These are phyloP conservation scores for Enteromius radiatus DNA, from an alignment of 2,797 vertebrate genomes.

Conservation along the genomic window DNA sequence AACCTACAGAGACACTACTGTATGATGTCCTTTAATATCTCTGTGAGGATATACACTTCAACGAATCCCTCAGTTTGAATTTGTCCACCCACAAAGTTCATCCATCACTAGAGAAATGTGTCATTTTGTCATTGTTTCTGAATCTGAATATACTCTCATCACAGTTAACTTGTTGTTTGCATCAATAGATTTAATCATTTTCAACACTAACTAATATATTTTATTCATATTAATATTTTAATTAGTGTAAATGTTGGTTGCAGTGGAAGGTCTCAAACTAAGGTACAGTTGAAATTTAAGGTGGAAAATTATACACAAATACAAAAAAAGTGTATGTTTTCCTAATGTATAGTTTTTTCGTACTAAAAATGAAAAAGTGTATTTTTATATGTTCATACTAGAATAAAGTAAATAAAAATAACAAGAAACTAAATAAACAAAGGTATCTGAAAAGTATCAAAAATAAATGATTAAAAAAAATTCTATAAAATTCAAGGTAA, in stretches of 20 bases:
- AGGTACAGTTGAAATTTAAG: not conserved
- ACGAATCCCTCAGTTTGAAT: not conserved
- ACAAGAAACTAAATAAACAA: not conserved
- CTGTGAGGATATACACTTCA: not conserved
- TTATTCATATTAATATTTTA: not conserved
- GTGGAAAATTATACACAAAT: not conserved
- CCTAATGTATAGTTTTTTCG: not conserved
- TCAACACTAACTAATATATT: not conserved
- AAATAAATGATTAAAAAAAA: not conserved
- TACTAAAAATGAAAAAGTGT: not conserved
- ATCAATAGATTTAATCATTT: not conserved
- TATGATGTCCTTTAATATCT: not conserved
- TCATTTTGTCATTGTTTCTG: not conserved
- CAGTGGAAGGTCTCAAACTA: slow-evolving; percentile 3
- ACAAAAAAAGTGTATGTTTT: too few relatives aligned
- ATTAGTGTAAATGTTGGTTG: not conserved
- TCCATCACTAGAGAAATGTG: not conserved
- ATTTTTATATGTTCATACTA: not conserved
- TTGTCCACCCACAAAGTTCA: not conserved
- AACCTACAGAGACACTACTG: not conserved
- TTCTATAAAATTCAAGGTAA: not conserved
- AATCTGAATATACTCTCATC: not conserved
- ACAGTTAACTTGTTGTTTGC: not conserved
- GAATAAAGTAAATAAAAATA: not conserved
- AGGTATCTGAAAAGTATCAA: not conserved